A percentile compares a stretch with the other conserved stretches of the same genome.
Evolutionary conservation across 2,113 vertebrate species (phyloP).

Genomic region (Nansenia antarctica): DNA sequence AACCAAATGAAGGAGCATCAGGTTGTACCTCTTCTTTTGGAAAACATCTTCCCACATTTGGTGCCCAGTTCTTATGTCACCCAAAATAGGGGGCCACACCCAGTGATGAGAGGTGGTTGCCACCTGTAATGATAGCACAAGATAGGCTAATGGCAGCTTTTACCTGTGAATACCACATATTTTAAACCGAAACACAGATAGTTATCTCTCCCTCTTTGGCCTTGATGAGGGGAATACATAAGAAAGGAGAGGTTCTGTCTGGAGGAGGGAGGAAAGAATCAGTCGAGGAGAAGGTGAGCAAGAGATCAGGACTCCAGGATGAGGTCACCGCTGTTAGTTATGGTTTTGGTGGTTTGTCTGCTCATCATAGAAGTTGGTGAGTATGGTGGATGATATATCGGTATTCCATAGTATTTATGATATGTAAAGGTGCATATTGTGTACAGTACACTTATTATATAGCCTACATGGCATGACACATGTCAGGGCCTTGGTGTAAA

Average conservation of each 20-base stretch:
- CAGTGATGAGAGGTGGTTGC: background rate
- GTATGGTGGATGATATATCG: background rate
- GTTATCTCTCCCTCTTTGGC: background rate
- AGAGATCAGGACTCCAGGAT: background rate
- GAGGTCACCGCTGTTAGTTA: background rate
- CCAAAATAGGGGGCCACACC: background rate
- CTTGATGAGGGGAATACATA: background rate
- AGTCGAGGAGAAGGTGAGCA: background rate
- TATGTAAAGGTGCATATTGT: too few relatives aligned
- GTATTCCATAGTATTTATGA: too few relatives aligned
- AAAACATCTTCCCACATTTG: background rate
- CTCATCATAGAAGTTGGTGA: conserved; percentile 5
- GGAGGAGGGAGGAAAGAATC: background rate
- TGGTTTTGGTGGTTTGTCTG: background rate
- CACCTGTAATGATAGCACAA: background rate
- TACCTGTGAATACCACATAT: conserved; percentile 1
- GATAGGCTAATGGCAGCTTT: background rate
- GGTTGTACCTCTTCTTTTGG: background rate
- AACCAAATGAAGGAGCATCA: too few relatives aligned
- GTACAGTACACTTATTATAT: too few relatives aligned
- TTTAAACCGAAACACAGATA: background rate
- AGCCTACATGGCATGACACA: background rate
- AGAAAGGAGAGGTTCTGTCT: background rate
- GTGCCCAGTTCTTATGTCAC: background rate
- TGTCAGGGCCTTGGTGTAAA: too few relatives aligned